Percentiles rank a stretch among this genome's conserved stretches.
phyloP scores from a whole-genome alignment of 2,113 vertebrate species.

The Cryptotis parvus region DNA sequence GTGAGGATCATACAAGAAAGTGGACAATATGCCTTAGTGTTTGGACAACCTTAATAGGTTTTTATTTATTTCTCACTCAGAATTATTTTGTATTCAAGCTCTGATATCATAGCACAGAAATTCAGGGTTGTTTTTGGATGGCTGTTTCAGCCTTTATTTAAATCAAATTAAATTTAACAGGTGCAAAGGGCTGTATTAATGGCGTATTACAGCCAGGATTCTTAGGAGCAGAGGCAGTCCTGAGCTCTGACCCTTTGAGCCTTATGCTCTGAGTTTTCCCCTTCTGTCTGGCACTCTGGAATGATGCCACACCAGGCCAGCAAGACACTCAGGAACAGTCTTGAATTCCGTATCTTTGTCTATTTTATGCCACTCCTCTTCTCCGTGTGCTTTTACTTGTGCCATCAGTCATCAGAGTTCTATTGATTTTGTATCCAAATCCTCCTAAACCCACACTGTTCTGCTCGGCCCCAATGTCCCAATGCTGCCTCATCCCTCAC shows the following conservation, averaged over 20 bases:
- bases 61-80: conserved; percentile 3
- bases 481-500: neutral
- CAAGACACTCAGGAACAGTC: neutral
- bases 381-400: neutral
- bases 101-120: conserved; percentile 17
- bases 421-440: conserved; percentile 45
- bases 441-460: neutral
- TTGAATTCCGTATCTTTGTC: neutral
- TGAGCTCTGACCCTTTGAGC: neutral
- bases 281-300: accelerated
- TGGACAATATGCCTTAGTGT: neutral
- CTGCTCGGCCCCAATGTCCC: neutral
- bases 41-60: neutral
- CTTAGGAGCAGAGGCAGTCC: neutral
- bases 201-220: neutral
- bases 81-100: conserved; percentile 51
- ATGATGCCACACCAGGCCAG: neutral
- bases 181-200: conserved; percentile 47
- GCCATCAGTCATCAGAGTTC: neutral
- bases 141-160: conserved; percentile 18
- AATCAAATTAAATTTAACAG: conserved; percentile 68
- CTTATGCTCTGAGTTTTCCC: neutral
- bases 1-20: neutral
- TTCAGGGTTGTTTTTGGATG: neutral
- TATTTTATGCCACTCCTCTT: neutral